phyloP scores from a whole-genome alignment of 92 coral and sea anemone species.

The Parazoanthus swiftii region DNA sequence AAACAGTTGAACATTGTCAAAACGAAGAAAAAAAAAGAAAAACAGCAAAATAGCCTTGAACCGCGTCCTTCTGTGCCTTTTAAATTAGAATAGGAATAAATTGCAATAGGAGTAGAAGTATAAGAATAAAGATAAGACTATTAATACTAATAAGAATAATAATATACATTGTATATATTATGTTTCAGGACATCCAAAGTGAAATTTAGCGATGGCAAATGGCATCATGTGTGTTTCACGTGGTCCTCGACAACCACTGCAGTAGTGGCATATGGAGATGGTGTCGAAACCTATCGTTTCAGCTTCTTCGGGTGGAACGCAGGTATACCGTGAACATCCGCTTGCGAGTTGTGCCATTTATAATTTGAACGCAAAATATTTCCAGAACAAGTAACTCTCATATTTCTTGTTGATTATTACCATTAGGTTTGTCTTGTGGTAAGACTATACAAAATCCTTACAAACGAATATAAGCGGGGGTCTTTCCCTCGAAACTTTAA shows the following conservation, averaged over 20 bases:
- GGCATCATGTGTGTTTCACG: conserved; percentile 41
- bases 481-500: too few species aligned
- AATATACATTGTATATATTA: background rate
- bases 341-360: background rate
- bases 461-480: too few species aligned
- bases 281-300: background rate
- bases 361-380: background rate
- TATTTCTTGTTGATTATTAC: background rate
- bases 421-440: background rate
- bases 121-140: too few species aligned
- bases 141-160: too few species aligned
- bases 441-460: too few species aligned
- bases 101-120: too few species aligned
- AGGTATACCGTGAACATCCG: background rate
- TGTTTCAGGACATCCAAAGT: background rate
- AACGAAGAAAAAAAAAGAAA: too few species aligned
- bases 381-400: background rate
- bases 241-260: conserved; percentile 7
- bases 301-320: conserved; percentile 23
- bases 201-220: conserved; percentile 26
- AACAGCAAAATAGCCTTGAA: too few species aligned
- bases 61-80: too few species aligned
- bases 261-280: conserved; percentile 15
- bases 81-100: too few species aligned
- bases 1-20: too few species aligned